phyloP scores from a whole-genome alignment of 2,797 vertebrate genomes.

The Leptatherina wallacei region DNA sequence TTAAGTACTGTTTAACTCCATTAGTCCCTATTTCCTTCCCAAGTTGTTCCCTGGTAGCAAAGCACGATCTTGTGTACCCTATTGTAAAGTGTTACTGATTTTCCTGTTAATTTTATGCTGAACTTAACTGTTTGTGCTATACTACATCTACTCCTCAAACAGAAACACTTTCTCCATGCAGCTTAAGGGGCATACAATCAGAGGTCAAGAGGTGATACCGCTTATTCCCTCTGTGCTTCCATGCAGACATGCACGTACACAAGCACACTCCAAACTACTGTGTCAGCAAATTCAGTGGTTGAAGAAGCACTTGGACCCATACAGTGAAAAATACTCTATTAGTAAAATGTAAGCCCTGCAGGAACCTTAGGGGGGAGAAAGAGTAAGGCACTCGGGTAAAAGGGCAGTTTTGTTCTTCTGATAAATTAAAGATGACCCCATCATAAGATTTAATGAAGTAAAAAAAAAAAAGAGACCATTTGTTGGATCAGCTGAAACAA shows the following conservation, averaged over 20 bases:
- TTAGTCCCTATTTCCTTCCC: too few species aligned
- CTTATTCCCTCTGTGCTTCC: background rate
- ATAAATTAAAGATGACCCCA: background rate
- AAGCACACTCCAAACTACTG: background rate
- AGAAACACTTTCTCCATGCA: slow-evolving; percentile 10
- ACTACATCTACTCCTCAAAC: background rate
- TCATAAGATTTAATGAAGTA: background rate
- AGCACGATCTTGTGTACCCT: too few species aligned
- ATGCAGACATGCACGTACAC: background rate
- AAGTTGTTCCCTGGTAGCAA: too few species aligned
- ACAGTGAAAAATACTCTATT: background rate
- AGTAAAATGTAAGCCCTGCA: background rate
- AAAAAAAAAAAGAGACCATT: background rate
- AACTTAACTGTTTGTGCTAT: background rate
- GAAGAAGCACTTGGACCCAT: background rate
- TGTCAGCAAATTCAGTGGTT: background rate
- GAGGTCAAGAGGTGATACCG: slow-evolving; percentile 12
- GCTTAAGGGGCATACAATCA: background rate
- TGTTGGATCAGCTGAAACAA: background rate
- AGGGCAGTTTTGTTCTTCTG: background rate
- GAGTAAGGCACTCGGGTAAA: background rate
- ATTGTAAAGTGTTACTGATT: background rate
- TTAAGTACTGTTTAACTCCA: too few species aligned
- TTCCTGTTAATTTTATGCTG: background rate
- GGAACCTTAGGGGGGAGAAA: background rate